Evolutionary conservation across 1,140 invertebrate genomes (phyloP), one percentile per base, ranked within the genome.

Genomic region (Temnothorax nylanderi): DNA sequence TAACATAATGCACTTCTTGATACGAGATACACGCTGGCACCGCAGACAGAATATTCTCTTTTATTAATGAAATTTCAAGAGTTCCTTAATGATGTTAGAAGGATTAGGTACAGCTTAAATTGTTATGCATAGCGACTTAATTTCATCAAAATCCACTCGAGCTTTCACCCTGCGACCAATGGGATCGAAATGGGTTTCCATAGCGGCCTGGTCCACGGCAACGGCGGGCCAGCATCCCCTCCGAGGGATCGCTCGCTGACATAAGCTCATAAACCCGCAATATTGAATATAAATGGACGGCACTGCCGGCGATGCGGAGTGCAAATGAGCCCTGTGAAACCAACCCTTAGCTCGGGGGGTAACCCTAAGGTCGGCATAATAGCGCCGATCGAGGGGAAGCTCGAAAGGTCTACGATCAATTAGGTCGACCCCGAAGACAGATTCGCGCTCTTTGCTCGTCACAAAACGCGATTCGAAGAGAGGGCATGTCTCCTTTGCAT

Each of bases 221-320:
- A 90, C 90, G 91, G 91, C 91, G 89, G 89, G 89, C 89, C 76
- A 85, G 47, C 69, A 81, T 74, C 51, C 54, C 60, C 84, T 78
- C 82, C 85, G 77, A 32, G 26, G 91, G 93, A 93, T 93, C 86
- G 44, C 58, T 87, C 71, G 87, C 92, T 91, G 90, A 91, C 92
- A 93, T 95, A 95, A 95, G 94, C 95, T 93, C 93, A 94, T 95
- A 95, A 95, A 95, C 92, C 94, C 91, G 93, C 95, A 94, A 95
- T 95, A 95, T 95, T 95, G 95, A 95, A 95, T 95, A 95, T 93
- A 95, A 95, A 95, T 95, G 95, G 92, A 92, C 92, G 93, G 82
- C 86, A 89, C 90, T 78, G 88, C 72, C 90, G 91, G 88, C 77
- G 47, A 86, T 60, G 44, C 90, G 90, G 91, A 93, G 94, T 94